Base-by-base conservation (phyloP, 2,888 invertebrate genomes). In the Amblyjoppa fuscipennis region DNA sequence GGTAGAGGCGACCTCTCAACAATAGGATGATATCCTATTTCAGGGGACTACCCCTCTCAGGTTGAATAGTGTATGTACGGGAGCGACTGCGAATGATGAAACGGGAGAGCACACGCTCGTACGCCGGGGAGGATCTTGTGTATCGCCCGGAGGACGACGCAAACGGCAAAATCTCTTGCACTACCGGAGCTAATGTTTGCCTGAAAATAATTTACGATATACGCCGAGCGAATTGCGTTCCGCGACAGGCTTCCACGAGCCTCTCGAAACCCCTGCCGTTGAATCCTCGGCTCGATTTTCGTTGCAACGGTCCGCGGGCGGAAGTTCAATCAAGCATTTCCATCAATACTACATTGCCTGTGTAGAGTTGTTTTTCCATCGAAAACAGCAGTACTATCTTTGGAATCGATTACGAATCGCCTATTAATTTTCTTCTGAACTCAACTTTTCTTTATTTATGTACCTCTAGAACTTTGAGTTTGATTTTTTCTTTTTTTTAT, bases 21-120 rank as follows among this genome's bases (percentile, higher is more conserved):
- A 91, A 91, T 91, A 76, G 88, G 70, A 85, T 88, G 89, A 89
- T 89, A 89, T 88, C 88, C 87, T 86, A 87, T 89, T 89, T 88
- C 88, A 79, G 83, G 85, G 86, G 83, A 85, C 85, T 84, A 80
- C 78, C 84, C 16, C 45, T 49, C 45, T 84, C 59, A 61, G 49
- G 71, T 76, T 87, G 89, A 89, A 90, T 89, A 87, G 87, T 28
- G 51, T 56, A 61, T 82, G 71, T 78, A 68, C 66, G 84, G 71
- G 71, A 53, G 78, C 81, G 66, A 75, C 83, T 80, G 75, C 64
- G 80, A 78, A 75, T 56, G 86, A 83, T 81, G 80, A 88, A 70
- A 80, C 81, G 79, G 82, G 64, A 20, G 11, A 25, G 53, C 31
- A n/a, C 31, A n/a, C 31, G 68, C 68, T 34, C 25, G 68, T 41